These are phyloP conservation scores for Catagonus wagneri DNA, from an alignment of 2,113 vertebrate genomes.

Conservation along the genomic window DNA sequence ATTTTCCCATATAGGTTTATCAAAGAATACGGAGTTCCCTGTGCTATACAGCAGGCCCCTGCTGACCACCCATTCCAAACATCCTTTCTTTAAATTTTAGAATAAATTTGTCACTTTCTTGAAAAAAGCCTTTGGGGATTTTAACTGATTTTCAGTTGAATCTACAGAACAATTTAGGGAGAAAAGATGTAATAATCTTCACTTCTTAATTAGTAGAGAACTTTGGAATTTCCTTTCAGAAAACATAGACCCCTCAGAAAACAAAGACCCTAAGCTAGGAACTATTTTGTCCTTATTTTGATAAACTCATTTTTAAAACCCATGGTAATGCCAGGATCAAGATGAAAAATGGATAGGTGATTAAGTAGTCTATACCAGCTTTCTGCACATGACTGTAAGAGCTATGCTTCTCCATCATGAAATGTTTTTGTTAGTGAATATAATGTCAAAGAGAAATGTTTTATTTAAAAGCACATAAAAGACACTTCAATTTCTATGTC, in stretches of 20 bases:
- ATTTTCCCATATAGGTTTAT: too few relatives aligned
- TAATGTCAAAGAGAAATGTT: background rate
- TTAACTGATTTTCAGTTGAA: background rate
- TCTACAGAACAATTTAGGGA: background rate
- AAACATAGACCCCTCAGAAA: background rate
- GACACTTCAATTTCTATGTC: background rate
- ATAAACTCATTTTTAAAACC: background rate
- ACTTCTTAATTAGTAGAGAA: background rate
- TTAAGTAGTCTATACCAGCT: background rate
- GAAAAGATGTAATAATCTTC: background rate
- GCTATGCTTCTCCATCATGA: background rate
- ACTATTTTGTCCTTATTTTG: background rate
- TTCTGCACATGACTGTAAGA: background rate
- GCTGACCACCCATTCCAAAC: too few relatives aligned
- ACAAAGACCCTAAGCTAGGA: constrained; percentile 8
- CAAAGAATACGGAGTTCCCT: too few relatives aligned
- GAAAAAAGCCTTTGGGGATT: background rate
- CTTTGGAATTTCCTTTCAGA: background rate
- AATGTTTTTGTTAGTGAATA: constrained; percentile 26
- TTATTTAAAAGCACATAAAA: constrained; percentile 21
- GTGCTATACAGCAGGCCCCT: too few relatives aligned
- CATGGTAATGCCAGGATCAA: constrained; percentile 4
- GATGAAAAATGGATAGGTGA: background rate
- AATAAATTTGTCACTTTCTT: too few relatives aligned
- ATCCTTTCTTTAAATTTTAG: too few relatives aligned